Percentiles rank a stretch among this genome's conserved stretches.
Conservation (phyloP, 2,888 invertebrate species). For the Chymomyza fuscimana region DNA sequence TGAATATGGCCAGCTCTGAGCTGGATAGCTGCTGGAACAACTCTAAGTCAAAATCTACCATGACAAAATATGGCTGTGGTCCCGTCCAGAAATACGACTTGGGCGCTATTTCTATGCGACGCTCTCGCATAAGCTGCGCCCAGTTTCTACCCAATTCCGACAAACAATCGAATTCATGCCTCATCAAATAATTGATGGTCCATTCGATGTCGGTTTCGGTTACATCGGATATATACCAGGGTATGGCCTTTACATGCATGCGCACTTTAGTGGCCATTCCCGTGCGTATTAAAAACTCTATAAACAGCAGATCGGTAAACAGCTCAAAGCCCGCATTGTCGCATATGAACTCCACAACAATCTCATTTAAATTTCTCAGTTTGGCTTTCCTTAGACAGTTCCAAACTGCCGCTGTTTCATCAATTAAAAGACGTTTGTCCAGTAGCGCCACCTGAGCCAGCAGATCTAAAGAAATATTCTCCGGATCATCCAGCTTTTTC, state of each 20-base stretch:
- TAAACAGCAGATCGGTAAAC: slow-evolving; percentile 92
- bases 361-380: slow-evolving; percentile 41
- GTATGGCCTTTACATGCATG: slow-evolving; percentile 92
- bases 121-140: slow-evolving; percentile 81
- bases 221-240: slow-evolving; percentile 98
- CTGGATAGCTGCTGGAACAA: slow-evolving; percentile 87
- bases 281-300: slow-evolving; percentile 87
- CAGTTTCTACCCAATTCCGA: slow-evolving; percentile 82
- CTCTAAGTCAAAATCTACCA: slow-evolving; percentile 85
- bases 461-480: slow-evolving; percentile 24
- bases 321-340: slow-evolving; percentile 98
- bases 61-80: slow-evolving; percentile 87
- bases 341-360: slow-evolving; percentile 87
- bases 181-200: slow-evolving; percentile 81
- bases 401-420: slow-evolving; percentile 84
- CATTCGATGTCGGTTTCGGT: slow-evolving; percentile 87
- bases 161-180: slow-evolving; percentile 63
- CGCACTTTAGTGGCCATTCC: slow-evolving; percentile 84
- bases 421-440: slow-evolving; percentile 82
- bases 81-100: slow-evolving; percentile 92
- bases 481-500: neutral
- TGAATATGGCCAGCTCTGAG: slow-evolving; percentile 88
- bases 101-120: slow-evolving; percentile 79
- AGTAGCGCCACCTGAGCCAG: slow-evolving; percentile 80
- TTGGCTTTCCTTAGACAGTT: slow-evolving; percentile 72